A percentile compares a stretch with the other conserved stretches of the same genome.
These are phyloP conservation scores for Drosophila pectinifera DNA, from an alignment of 1,140 invertebrate species.

Conservation along the genomic window DNA sequence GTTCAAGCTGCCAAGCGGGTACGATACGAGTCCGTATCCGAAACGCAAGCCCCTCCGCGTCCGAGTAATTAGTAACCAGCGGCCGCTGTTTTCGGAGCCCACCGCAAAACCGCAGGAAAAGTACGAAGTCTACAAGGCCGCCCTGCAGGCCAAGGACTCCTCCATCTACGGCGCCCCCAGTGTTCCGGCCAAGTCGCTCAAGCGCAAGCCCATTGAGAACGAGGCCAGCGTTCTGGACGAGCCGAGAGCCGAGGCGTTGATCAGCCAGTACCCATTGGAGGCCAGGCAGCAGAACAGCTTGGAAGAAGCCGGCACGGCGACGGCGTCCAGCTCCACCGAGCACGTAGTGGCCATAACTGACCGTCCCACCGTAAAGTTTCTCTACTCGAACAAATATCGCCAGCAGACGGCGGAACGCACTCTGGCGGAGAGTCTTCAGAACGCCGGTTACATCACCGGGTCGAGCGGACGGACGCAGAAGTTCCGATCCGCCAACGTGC, in stretches of 20 bases:
- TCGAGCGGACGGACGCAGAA: conserved; percentile 42
- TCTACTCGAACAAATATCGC: conserved; percentile 78
- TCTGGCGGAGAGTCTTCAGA: conserved; percentile 75
- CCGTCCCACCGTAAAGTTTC: conserved; percentile 66
- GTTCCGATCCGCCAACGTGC: conserved; percentile 51
- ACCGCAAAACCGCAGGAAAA: conserved; percentile 56
- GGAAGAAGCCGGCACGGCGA: conserved; percentile 32
- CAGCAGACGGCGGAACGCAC: conserved; percentile 70
- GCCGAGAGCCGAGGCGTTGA: conserved; percentile 72
- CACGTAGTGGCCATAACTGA: conserved; percentile 60
- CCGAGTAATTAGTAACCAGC: conserved; percentile 42
- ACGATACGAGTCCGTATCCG: conserved; percentile 12
- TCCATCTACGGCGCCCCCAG: neutral
- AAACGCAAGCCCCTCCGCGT: conserved; percentile 63
- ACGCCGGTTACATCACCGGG: conserved; percentile 71
- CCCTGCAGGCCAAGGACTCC: conserved; percentile 47
- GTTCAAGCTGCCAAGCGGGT: conserved; percentile 34
- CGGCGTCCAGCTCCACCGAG: conserved; percentile 51
- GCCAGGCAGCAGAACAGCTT: conserved; percentile 67
- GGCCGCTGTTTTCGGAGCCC: conserved; percentile 9
- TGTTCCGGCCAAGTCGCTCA: conserved; percentile 23
- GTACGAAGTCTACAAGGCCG: conserved; percentile 59
- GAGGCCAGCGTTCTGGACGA: conserved; percentile 44
- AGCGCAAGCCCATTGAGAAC: conserved; percentile 62
- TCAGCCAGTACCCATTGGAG: conserved; percentile 40